Base-by-base conservation (phyloP, 2,797 vertebrate species). In the Brotogeris chrysoptera region DNA sequence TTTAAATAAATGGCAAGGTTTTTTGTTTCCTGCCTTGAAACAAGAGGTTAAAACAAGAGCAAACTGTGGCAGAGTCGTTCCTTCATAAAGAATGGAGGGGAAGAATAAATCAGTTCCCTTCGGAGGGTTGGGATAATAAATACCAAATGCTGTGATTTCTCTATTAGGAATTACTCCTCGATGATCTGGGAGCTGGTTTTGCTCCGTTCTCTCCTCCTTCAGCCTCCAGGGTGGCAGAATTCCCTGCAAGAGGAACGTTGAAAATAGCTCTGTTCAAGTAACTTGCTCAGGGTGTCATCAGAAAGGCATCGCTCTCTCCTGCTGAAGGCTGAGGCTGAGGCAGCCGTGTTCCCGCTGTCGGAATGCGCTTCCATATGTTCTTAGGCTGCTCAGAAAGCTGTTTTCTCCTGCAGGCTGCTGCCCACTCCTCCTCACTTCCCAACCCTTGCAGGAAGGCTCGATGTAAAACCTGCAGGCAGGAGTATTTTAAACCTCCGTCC, bases 381-480 rank as follows among this genome's bases (percentile, higher is more conserved):
- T 10, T 11, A 5, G 69, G 77, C 92, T 94, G 32, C 25, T 90
- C 84, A 11, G 24, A 11, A 70, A 87, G 91, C 92, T 80, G 68
- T 36, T 91, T 82, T 3, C 76, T 65, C 15, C 93, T 52, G 17
- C 14, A 32, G 13, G 13, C 88, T 76, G 21, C 94, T 90, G 85
- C 95, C 94, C 82, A 69, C 94, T 95, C 91, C 76, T 69, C 85
- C 91, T 70, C 52, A 0, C 95, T 92, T 25, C 47, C 16, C 86
- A 83, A 24, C 92, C 91, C 2, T 59, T 16, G 1, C 86, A 59
- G 92, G 61, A 3, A 12, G 3, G 46, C 83, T 80, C 9, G 0
- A 4, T 55, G 77, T 21, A 24, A 78, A 89, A 44, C 17, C 88
- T 14, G 68, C 79, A 17, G 13, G 76, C 46, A 43, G 28, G 41